Percentiles rank a stretch among this genome's conserved stretches.
Conservation (phyloP, 2,797 vertebrate genomes). For the Lutjanus campechanus region DNA sequence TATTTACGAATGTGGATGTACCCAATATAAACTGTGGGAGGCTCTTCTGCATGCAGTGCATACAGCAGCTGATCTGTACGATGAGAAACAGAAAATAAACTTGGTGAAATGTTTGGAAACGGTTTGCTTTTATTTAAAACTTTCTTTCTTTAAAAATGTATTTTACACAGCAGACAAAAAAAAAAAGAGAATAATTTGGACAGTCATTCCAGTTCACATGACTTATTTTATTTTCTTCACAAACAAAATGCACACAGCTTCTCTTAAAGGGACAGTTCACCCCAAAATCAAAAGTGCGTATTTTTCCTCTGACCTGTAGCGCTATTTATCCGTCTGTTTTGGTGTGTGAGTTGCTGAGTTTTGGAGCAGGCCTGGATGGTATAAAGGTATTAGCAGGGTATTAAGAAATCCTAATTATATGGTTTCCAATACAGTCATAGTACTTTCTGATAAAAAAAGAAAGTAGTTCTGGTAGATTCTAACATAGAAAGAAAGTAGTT, state of each 20-base stretch:
- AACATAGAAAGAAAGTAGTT: too few species aligned
- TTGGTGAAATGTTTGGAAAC: constrained; percentile 38
- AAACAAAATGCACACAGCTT: neutral
- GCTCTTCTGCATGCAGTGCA: constrained; percentile 29
- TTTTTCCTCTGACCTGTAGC: too few species aligned
- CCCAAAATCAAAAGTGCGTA: too few species aligned
- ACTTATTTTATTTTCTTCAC: neutral
- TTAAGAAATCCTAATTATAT: too few species aligned
- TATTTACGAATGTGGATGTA: constrained; percentile 12
- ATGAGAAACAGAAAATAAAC: constrained; percentile 44
- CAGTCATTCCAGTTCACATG: neutral
- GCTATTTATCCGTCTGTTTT: too few species aligned
- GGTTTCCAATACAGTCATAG: too few species aligned
- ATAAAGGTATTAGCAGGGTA: too few species aligned
- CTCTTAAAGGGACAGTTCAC: too few species aligned
- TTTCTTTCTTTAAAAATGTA: neutral
- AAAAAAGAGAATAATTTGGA: neutral
- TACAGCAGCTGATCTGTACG: constrained; percentile 17
- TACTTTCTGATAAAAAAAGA: too few species aligned
- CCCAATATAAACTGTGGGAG: neutral
- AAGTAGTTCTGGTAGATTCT: too few species aligned
- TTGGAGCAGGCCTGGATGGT: too few species aligned
- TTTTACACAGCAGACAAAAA: constrained; percentile 13
- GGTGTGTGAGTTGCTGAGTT: too few species aligned
- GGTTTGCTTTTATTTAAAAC: constrained; percentile 50